A percentile compares a stretch with the other conserved stretches of the same genome.
These are phyloP conservation scores for Urosaurus nigricauda DNA, from an alignment of 2,797 vertebrate genomes.

Conservation along the genomic window DNA sequence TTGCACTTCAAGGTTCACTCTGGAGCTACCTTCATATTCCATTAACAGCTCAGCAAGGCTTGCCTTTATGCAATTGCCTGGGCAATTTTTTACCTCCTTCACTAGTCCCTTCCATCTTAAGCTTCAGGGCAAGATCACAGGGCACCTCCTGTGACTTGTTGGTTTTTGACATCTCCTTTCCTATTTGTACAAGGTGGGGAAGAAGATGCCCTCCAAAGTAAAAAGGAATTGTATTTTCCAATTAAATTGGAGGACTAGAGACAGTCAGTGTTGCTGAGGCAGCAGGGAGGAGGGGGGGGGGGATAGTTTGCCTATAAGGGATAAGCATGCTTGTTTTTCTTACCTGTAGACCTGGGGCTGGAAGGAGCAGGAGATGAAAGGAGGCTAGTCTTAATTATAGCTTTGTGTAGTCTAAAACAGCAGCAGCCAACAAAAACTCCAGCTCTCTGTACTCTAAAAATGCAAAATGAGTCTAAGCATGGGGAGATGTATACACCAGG, in stretches of 20 bases:
- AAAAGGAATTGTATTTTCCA: background rate
- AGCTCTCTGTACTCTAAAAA: background rate
- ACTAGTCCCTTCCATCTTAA: background rate
- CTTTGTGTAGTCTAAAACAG: slow-evolving; percentile 6
- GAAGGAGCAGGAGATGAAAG: background rate
- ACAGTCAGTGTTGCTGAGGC: background rate
- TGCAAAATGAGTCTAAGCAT: slow-evolving; percentile 4
- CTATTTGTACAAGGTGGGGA: background rate
- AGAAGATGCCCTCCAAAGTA: background rate
- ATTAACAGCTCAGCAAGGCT: background rate
- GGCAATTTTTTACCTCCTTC: background rate
- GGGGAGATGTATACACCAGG: background rate
- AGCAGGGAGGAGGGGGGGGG: background rate
- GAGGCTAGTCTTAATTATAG: slow-evolving; percentile 5
- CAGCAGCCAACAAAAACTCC: background rate
- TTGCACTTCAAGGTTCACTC: background rate
- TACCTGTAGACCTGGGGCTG: background rate
- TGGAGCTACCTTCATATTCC: slow-evolving; percentile 7
- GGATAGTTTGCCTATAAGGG: background rate
- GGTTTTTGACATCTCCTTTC: slow-evolving; percentile 25
- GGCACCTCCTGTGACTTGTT: background rate
- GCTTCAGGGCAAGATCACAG: background rate
- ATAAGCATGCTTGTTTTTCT: background rate
- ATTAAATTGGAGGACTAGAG: background rate
- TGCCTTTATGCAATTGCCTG: background rate